Conservation (phyloP, 2,113 vertebrate genomes). For the Cervus canadensis region DNA sequence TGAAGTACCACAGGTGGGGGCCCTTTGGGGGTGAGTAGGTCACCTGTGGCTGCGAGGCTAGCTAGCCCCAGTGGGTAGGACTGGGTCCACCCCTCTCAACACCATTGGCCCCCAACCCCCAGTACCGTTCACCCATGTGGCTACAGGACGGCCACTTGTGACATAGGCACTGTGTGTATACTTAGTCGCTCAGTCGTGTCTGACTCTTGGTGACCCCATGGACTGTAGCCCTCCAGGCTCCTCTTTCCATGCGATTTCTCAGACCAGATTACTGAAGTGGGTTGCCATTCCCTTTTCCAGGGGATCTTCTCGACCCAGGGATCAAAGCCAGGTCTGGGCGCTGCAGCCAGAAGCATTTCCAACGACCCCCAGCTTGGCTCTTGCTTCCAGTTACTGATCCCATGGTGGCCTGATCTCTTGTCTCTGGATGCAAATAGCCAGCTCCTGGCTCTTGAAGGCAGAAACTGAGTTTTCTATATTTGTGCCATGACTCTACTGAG, state of each 20-base stretch:
- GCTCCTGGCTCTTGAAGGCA: neutral
- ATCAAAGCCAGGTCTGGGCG: neutral
- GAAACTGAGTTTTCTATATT: neutral
- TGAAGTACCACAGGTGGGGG: neutral
- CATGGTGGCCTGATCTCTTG: neutral
- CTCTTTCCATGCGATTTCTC: neutral
- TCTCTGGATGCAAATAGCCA: neutral
- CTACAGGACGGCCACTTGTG: neutral
- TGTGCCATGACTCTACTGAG: neutral
- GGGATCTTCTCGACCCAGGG: neutral
- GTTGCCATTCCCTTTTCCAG: neutral
- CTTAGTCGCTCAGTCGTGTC: neutral
- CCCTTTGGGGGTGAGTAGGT: neutral
- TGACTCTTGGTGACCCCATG: neutral
- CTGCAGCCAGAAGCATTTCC: neutral
- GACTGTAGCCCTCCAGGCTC: neutral
- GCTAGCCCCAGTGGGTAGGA: neutral
- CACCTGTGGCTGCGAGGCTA: neutral
- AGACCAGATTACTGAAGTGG: neutral
- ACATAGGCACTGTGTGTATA: neutral
- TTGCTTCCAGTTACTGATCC: neutral
- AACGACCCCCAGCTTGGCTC: neutral
- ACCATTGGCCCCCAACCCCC: rapidly evolving
- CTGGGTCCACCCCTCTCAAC: neutral
- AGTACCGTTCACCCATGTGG: neutral